Conservation (phyloP, 2,113 vertebrate genomes). For the Archocentrus centrarchus region DNA sequence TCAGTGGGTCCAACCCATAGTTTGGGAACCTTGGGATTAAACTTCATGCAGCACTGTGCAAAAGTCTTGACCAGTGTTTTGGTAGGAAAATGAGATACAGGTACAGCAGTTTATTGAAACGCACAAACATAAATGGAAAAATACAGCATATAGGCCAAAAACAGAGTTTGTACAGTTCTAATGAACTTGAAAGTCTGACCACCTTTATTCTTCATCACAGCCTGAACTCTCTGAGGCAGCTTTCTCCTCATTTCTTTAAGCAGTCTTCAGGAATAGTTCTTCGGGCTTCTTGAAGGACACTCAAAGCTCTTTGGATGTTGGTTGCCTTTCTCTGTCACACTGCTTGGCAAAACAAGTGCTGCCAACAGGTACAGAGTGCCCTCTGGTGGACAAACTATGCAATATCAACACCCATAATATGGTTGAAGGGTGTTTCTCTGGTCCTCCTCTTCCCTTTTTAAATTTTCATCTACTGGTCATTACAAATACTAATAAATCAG, state of each 20-base stretch:
- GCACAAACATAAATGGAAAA: too few species aligned
- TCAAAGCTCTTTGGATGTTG: background rate
- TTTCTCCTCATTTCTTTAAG: background rate
- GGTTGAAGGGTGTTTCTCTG: background rate
- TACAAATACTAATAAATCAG: background rate
- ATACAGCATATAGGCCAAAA: background rate
- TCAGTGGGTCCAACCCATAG: too few species aligned
- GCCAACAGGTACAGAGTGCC: background rate
- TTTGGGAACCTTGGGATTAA: background rate
- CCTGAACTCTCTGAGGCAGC: background rate
- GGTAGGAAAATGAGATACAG: background rate
- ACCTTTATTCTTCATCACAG: background rate
- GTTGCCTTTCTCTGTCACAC: too few species aligned
- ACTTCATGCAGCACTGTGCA: background rate
- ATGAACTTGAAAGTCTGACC: too few species aligned
- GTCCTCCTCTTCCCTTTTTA: background rate
- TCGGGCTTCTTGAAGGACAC: background rate
- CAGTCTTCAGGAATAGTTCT: background rate
- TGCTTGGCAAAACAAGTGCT: background rate
- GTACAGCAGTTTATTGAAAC: background rate
- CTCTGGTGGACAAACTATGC: background rate
- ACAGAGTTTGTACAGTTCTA: background rate
- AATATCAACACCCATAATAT: background rate
- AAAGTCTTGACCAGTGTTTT: fast-evolving
- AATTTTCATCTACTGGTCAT: background rate